These are phyloP conservation scores for Catocala nupta DNA, from an alignment of 2,888 invertebrate species.

Conservation along the genomic window DNA sequence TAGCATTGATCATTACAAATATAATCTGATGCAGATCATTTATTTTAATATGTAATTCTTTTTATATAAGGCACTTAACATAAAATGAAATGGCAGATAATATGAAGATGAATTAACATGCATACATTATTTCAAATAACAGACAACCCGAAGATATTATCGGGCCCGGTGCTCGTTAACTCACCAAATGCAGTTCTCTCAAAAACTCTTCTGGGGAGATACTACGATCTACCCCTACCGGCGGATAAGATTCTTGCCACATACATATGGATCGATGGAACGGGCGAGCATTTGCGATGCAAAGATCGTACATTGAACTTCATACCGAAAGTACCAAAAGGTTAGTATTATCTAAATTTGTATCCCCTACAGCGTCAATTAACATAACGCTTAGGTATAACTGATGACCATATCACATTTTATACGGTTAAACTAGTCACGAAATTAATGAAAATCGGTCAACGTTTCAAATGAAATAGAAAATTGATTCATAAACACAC, in stretches of 20 bases:
- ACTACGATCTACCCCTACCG: constrained; percentile 92
- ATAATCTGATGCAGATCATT: no score
- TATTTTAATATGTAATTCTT: no score
- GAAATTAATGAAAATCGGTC: constrained; percentile 24
- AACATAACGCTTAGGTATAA: no score
- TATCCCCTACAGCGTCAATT: no score
- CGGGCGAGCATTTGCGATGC: constrained; percentile 94
- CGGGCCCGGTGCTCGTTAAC: constrained; percentile 85
- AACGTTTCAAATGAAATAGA: constrained; percentile 32
- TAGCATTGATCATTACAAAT: no score
- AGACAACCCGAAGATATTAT: constrained; percentile 84
- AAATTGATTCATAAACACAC: constrained; percentile 33
- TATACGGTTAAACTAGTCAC: neutral
- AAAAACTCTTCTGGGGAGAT: constrained; percentile 91
- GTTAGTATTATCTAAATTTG: constrained; percentile 75
- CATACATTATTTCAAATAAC: constrained; percentile 30
- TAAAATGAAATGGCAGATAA: neutral
- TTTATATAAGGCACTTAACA: neutral
- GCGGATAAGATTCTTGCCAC: constrained; percentile 93
- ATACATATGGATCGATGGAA: constrained; percentile 98
- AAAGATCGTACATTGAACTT: constrained; percentile 96
- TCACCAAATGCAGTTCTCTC: constrained; percentile 95
- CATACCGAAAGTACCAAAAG: constrained; percentile 92
- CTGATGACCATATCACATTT: no score
- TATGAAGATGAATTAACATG: no score